phyloP scores from a whole-genome alignment of 2,113 vertebrate genomes.

The Pitta sordida region DNA sequence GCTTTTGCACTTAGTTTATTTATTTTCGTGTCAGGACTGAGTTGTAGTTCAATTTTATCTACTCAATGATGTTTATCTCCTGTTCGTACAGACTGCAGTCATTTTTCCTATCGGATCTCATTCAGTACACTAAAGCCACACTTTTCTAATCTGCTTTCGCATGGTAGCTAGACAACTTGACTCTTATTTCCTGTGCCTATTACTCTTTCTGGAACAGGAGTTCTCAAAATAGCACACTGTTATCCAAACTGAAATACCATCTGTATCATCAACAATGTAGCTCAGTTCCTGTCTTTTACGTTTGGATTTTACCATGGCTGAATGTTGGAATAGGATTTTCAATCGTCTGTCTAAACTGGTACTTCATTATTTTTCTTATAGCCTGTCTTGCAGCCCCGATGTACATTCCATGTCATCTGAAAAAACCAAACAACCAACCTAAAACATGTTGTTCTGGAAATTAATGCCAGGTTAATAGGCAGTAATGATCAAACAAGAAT shows the following conservation, averaged over 20 bases:
- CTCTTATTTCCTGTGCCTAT: background rate
- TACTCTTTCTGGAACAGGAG: background rate
- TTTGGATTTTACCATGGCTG: background rate
- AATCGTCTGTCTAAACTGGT: background rate
- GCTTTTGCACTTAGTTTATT: background rate
- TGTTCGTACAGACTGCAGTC: background rate
- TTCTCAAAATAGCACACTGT: background rate
- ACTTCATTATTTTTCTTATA: background rate
- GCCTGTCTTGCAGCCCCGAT: background rate
- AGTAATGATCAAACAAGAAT: background rate
- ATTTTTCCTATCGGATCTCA: background rate
- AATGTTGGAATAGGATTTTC: background rate
- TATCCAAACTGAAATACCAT: background rate
- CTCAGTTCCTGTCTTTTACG: background rate
- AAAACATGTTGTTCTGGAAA: background rate
- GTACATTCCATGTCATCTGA: background rate
- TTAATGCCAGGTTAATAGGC: background rate
- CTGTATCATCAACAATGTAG: background rate
- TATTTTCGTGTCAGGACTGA: background rate
- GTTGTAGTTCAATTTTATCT: background rate
- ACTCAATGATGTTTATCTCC: background rate
- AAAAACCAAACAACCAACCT: background rate
- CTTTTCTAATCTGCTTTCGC: background rate
- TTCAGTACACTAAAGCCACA: background rate
- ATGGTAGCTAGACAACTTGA: background rate